Evolutionary conservation across 1,140 invertebrate species (phyloP), one percentile per base, ranked within the genome.

Genomic region (Spodoptera frugiperda): DNA sequence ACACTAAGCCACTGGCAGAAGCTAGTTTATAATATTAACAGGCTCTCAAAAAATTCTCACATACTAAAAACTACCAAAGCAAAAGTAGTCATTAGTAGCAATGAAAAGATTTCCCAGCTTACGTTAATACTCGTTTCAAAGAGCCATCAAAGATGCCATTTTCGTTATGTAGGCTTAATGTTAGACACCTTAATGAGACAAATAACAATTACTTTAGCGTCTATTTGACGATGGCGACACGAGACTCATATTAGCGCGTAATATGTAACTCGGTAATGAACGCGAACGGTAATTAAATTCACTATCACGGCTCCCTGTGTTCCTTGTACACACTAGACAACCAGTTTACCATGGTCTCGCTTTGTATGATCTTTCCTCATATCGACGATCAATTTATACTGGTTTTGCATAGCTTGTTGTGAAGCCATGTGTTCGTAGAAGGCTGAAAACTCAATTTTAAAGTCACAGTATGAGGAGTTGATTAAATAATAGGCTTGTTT

Each of bases 221-320:
- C 33, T 44, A 59, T 48, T 51, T 61, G 30, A 10, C 11, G 59
- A 15, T 9, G 33, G 15, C 33, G 59, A 44, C 59, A 44, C 8
- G 15, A 15, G 59, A 10, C 44, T 67, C 44, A 25, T 48, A 25
- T 15, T 25, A 67, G 46, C 63, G 17, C 11, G 46, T 67, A 49
- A 48, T 67, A 67, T 49, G 19, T 67, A 49, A 25, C 17, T 21
- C 63, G 44, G 15, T 67, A 67, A 67, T 49, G 63, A 67, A n/a
- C n/a, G 63, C 25, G 1, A 17, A 44, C 44, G 6, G 33, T 67
- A 48, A 67, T 67, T 67, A 67, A 49, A 67, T 63, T 33, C 59
- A 49, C 63, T 67, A 67, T 67, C 11, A 49, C 19, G 15, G 2
- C 15, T 63, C 25, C 8, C 8, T 4, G 59, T 44, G 3, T 44